Evolutionary conservation across 1,140 invertebrate genomes (phyloP), one percentile per base, ranked within the genome.

Genomic region (Zaprionus inermis): DNA sequence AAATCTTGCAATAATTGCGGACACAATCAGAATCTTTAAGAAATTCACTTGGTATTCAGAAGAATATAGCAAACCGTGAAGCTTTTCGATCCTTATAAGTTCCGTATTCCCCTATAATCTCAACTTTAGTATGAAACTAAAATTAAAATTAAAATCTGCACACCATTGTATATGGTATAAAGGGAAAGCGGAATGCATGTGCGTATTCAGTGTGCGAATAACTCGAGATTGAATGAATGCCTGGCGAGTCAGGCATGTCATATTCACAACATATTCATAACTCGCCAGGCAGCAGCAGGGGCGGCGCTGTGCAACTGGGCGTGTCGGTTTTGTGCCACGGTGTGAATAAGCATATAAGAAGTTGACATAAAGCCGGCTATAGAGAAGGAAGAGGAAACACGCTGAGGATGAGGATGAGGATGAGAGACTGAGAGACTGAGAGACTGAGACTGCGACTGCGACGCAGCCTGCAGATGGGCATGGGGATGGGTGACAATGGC

Each of bases 311-410:
- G 46, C 51, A 57, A 59, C 34, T 60, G 79, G 73, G 78, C 63
- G 76, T 75, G 54, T 44, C 77, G 46, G 69, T 83, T 91, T 91
- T 91, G 84, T 89, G 65, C 74, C 83, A 76, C 72, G 89, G 89
- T 91, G 89, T 91, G 89, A 91, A 91, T 84, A 91, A 91, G 84
- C 79, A 80, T 84, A 69, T 78, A 91, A 88, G 88, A 81, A 84
- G 88, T 88, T 90, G 88, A 76, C 77, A 83, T 84, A 88, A 88
- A 83, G 80, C 84, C 64, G 76, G 60, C 75, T 32, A 4, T 5
- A 28, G 67, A 80, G 59, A 64, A 28, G 24, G 46, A 16, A 72
- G 68, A 38, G 24, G 46, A 16, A 72, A 63, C 38, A 71, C 54
- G 30, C 61, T 22, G 22, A 49, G 57, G 44, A 66, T 57, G 52